These are phyloP conservation scores for Dinoponera quadriceps DNA, from an alignment of 1,140 invertebrate genomes.

Conservation along the genomic window DNA sequence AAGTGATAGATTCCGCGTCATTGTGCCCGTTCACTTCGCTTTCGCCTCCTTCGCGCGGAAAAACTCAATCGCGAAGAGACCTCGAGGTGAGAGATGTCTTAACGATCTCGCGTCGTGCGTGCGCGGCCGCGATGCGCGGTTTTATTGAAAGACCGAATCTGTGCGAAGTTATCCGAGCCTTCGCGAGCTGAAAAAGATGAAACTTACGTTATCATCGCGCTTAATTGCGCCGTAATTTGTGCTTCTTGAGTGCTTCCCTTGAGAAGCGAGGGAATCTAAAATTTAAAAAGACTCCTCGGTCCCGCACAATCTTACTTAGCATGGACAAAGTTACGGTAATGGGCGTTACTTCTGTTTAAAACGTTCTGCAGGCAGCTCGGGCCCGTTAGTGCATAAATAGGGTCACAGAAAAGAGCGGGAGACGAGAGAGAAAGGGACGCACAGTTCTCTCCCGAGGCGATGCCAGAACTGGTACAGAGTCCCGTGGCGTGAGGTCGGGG, in stretches of 20 bases:
- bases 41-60: too few relatives aligned
- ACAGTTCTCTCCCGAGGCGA: constrained; percentile 18
- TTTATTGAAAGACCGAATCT: constrained; percentile 33
- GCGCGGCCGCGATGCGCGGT: background rate
- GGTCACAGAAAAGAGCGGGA: constrained; percentile 37
- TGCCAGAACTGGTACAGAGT: constrained; percentile 5
- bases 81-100: background rate
- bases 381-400: constrained; percentile 44
- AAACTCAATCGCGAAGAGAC: background rate
- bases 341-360: constrained; percentile 27
- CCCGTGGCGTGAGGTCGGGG: background rate
- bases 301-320: background rate
- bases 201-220: background rate
- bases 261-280: background rate
- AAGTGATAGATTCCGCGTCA: too few relatives aligned
- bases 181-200: background rate
- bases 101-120: too few relatives aligned
- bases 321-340: constrained; percentile 17
- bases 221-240: constrained; percentile 21
- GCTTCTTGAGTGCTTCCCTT: background rate
- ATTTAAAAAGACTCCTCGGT: background rate
- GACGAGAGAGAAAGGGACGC: constrained; percentile 45
- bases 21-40: too few relatives aligned
- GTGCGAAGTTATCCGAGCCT: background rate
- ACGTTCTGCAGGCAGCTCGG: constrained; percentile 14